Evolutionary conservation across 2,797 vertebrate species (phyloP).

Genomic region (Amazonetta brasiliensis): DNA sequence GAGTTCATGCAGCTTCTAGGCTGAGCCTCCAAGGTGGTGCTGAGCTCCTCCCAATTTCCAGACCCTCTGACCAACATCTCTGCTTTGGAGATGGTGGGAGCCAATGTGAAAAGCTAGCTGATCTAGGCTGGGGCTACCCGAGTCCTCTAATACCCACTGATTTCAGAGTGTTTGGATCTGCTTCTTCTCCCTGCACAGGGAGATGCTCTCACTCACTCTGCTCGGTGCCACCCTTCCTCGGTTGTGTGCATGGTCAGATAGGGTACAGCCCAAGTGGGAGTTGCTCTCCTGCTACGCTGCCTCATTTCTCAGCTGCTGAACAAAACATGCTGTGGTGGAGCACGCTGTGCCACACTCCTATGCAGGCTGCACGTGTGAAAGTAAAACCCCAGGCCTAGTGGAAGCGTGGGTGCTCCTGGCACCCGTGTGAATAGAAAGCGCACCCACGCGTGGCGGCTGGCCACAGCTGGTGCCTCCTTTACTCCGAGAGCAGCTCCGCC

Average conservation of each 20-base stretch:
- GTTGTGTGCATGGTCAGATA: accelerated
- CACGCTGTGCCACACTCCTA: not conserved
- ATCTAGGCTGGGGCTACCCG: not conserved
- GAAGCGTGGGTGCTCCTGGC: not conserved
- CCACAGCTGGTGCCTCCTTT: not conserved
- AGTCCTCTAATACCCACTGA: not conserved
- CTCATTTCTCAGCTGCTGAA: not conserved
- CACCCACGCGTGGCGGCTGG: not conserved
- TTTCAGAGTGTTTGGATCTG: not conserved
- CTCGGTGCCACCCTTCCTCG: not conserved
- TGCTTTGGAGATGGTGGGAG: not conserved
- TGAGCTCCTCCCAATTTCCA: not conserved
- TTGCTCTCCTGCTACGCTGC: accelerated
- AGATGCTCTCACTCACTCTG: not conserved
- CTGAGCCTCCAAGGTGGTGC: not conserved
- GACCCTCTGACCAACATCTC: not conserved
- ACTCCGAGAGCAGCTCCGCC: not conserved
- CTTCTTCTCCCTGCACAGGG: not conserved
- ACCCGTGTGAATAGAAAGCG: accelerated
- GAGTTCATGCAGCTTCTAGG: not conserved
- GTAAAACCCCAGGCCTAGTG: not conserved
- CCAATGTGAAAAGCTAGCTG: not conserved
- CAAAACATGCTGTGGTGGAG: not conserved
- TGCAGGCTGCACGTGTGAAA: not conserved
- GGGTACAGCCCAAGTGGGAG: not conserved